A percentile compares a stretch with the other conserved stretches of the same genome.
These are phyloP conservation scores for Eufriesea mexicana DNA, from an alignment of 1,140 invertebrate species.

Conservation along the genomic window DNA sequence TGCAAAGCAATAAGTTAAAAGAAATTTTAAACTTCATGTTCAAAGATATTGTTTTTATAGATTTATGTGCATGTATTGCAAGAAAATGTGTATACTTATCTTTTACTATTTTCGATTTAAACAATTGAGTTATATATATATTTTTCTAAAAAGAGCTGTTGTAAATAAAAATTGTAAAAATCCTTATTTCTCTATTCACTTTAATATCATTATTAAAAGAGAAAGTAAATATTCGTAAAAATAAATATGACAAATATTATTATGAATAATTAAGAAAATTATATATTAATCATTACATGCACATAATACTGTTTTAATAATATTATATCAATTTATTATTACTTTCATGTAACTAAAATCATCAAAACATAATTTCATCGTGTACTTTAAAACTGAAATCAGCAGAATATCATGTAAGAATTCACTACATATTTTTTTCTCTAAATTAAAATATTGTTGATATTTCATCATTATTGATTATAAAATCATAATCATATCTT, in stretches of 20 bases:
- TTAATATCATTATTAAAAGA: conserved; percentile 7
- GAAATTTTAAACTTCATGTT: conserved; percentile 21
- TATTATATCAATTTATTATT: neutral
- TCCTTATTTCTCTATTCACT: neutral
- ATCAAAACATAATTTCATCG: neutral
- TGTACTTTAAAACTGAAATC: conserved; percentile 2
- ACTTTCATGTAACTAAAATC: neutral
- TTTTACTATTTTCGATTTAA: neutral
- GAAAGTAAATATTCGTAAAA: too few relatives aligned
- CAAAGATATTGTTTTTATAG: conserved; percentile 12
- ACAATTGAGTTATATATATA: neutral
- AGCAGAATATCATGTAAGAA: conserved; percentile 17
- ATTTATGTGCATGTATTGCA: conserved; percentile 20
- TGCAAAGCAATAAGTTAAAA: conserved; percentile 46
- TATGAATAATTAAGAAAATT: neutral
- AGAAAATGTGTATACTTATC: conserved; percentile 1
- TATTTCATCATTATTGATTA: conserved; percentile 18
- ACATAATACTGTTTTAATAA: conserved; percentile 4
- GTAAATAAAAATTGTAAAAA: neutral
- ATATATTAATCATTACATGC: neutral
- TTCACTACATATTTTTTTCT: conserved; percentile 26
- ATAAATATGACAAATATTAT: too few relatives aligned
- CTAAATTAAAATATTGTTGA: conserved; percentile 29
- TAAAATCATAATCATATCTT: conserved; percentile 43
- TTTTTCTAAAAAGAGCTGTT: conserved; percentile 7